Evolutionary conservation across 2,113 vertebrate genomes (phyloP).

Genomic region (Quiscalus mexicanus): DNA sequence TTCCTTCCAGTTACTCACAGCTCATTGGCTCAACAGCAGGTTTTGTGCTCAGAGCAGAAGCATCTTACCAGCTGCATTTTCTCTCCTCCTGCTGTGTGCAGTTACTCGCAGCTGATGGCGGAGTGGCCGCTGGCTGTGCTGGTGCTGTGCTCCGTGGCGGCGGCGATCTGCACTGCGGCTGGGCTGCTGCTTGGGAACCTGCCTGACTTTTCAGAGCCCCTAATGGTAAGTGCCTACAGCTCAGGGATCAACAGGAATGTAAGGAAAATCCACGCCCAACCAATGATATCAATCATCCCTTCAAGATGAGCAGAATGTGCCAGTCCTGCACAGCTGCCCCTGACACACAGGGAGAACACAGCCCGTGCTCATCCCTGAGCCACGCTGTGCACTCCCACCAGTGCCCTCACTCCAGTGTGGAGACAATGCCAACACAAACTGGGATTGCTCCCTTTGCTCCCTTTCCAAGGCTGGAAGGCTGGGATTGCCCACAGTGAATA

Average conservation of each 20-base stretch:
- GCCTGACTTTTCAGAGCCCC: slow-evolving; percentile 93
- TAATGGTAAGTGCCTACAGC: slow-evolving; percentile 79
- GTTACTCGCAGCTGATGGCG: slow-evolving; percentile 89
- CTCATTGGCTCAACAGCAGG: not conserved
- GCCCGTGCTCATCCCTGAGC: not conserved
- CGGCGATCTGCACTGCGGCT: slow-evolving; percentile 84
- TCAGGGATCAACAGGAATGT: accelerated
- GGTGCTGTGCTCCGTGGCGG: slow-evolving; percentile 76
- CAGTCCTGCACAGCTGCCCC: not conserved
- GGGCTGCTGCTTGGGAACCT: slow-evolving; percentile 85
- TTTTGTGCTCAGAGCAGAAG: not conserved
- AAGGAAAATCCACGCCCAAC: not conserved
- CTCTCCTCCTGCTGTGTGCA: slow-evolving; percentile 67
- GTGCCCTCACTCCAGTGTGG: not conserved
- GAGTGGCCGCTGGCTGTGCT: slow-evolving; percentile 86
- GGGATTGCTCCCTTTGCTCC: not conserved
- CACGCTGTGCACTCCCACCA: not conserved
- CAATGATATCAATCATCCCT: not conserved
- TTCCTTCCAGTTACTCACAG: not conserved
- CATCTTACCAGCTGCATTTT: not conserved
- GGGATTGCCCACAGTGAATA: not conserved
- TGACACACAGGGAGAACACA: not conserved
- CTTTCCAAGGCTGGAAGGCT: not conserved
- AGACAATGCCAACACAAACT: not conserved
- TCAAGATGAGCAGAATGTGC: not conserved